Evolutionary conservation across 2,888 invertebrate genomes (phyloP).

Genomic region (Drosophila borealis): DNA sequence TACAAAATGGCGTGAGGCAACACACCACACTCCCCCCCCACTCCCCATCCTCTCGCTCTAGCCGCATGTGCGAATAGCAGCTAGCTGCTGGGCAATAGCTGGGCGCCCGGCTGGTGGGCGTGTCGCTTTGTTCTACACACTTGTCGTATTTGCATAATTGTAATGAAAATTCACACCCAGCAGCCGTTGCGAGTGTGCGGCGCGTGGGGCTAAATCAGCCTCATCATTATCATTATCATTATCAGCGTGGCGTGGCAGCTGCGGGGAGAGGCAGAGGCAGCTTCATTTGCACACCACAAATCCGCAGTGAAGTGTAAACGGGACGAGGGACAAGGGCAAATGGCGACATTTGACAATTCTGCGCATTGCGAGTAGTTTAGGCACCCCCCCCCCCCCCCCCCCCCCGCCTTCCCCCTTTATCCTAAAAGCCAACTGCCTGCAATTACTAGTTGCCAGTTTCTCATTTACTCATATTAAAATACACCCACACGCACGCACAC

Average conservation of each 20-base stretch:
- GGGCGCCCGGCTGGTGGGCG: constrained; percentile 28
- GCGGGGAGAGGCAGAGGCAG: constrained; percentile 9
- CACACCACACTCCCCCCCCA: neutral
- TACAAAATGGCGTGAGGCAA: constrained; percentile 71
- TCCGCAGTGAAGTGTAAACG: constrained; percentile 50
- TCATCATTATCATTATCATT: constrained; percentile 74
- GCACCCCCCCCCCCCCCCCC: neutral
- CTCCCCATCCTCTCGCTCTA: neutral
- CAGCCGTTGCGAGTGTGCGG: constrained; percentile 10
- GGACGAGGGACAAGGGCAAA: constrained; percentile 12
- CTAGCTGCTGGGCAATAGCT: neutral
- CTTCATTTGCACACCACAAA: constrained; percentile 61
- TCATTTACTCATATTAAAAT: constrained; percentile 33
- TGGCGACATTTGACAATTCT: constrained; percentile 37
- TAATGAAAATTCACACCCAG: constrained; percentile 74
- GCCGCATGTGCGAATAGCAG: neutral
- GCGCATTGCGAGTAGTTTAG: constrained; percentile 43
- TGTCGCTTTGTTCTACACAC: constrained; percentile 71
- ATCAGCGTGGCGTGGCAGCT: constrained; percentile 2
- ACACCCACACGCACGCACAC: constrained; percentile 9
- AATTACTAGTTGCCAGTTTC: constrained; percentile 41
- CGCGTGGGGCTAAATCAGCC: constrained; percentile 64
- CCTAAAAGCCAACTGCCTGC: neutral
- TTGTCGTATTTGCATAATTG: constrained; percentile 79
- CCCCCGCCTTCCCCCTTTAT: too few species aligned